Base-by-base conservation (phyloP, 1,140 invertebrate species). In the Drosophila pseudoananassae region DNA sequence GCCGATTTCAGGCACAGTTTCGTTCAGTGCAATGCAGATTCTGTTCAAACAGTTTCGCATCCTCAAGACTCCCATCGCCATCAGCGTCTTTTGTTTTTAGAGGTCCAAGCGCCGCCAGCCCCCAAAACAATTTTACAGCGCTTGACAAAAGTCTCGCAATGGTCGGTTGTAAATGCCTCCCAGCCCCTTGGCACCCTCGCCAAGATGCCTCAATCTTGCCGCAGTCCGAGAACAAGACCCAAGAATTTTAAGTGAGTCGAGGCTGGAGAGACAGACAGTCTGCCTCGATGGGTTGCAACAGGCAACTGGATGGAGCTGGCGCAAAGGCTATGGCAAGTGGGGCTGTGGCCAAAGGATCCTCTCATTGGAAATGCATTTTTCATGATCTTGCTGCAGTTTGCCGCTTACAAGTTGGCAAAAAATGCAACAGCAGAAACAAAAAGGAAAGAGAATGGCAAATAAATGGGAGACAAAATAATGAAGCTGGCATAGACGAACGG, bases 291-390 rank as follows among this genome's bases (percentile, higher is more conserved):
- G 55, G 68, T 50, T 76, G 72, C 58, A 49, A 54, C 47, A 43
- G 57, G 38, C n/a, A 15, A 40, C 38, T 40, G 31, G 31, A 9
- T 27, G 25, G 25, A 7, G 25, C 20, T 20, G 20, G 20, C 20
- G 20, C 20, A 20, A 20, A 20, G 20, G 20, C 25, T 27, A 3
- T 31, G 31, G 31, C 31, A 31, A 31, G 38, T 40, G 25, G 25
- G 25, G 25, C 25, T 27, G 25, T 7, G 40, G 40, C 40, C 15
- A 8, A 7, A 47, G 52, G 49, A 57, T 76, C 63, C 53, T 55
- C 76, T 77, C 72, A 90, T 90, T 90, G 87, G 66, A 90, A 90
- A 90, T 90, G 87, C 82, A 90, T 90, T 90, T 90, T 90, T 90
- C 79, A 90, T 83, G 87, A 79, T 83, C 79, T 73, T 79, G 57